These are phyloP conservation scores for Drosophila koepferae DNA, from an alignment of 2,888 invertebrate genomes.

Conservation along the genomic window DNA sequence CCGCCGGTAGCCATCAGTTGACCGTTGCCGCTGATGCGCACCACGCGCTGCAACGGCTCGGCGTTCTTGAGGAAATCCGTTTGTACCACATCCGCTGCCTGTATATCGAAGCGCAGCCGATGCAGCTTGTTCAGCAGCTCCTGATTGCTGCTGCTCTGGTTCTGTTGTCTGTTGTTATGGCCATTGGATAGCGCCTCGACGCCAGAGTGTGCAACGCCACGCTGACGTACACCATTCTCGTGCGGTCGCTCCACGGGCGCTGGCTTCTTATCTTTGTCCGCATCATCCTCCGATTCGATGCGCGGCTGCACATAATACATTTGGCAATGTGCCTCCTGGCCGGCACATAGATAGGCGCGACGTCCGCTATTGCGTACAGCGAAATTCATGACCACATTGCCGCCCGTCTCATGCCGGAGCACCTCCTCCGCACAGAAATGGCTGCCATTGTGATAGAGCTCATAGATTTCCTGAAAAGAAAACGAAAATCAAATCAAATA, in stretches of 20 bases:
- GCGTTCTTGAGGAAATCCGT: conserved; percentile 91
- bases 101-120: conserved; percentile 90
- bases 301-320: conserved; percentile 90
- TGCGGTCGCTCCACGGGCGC: conserved; percentile 70
- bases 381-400: conserved; percentile 96
- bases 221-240: conserved; percentile 82
- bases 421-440: conserved; percentile 95
- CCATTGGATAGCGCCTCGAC: conserved; percentile 83
- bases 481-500: not conserved
- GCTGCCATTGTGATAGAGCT: conserved; percentile 93
- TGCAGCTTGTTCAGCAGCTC: conserved; percentile 84
- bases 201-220: conserved; percentile 69
- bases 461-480: conserved; percentile 93
- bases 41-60: conserved; percentile 95
- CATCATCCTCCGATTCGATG: conserved; percentile 86
- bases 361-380: conserved; percentile 90
- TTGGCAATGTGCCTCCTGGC: conserved; percentile 96
- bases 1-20: conserved; percentile 96
- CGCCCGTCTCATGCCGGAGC: conserved; percentile 94
- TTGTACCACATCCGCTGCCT: conserved; percentile 92
- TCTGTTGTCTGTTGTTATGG: conserved; percentile 36
- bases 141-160: conserved; percentile 13
- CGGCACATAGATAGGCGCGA: conserved; percentile 93
- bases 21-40: conserved; percentile 91
- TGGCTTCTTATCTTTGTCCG: conserved; percentile 54